These are phyloP conservation scores for Meta bourneti DNA, from an alignment of 2,888 invertebrate genomes.

Conservation along the genomic window DNA sequence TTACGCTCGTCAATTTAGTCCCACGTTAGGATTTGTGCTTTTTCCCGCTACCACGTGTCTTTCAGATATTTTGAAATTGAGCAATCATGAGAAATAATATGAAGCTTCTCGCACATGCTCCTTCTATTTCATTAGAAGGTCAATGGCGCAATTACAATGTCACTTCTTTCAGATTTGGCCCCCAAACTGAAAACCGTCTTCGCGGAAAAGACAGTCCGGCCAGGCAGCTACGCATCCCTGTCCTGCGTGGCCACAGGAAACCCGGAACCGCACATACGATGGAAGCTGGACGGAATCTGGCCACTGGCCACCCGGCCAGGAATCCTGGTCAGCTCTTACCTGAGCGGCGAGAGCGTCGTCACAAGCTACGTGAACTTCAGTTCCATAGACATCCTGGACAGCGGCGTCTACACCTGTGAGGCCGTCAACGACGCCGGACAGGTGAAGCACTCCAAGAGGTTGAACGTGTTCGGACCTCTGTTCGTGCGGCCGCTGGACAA, in stretches of 20 bases:
- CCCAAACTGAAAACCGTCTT: conserved; percentile 79
- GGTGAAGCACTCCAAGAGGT: conserved; percentile 69
- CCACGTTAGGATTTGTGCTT: no score
- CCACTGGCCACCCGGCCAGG: conserved; percentile 75
- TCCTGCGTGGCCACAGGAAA: conserved; percentile 76
- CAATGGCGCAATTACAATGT: no score
- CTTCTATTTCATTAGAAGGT: no score
- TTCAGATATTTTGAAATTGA: no score
- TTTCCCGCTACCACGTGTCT: no score
- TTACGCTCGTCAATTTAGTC: no score
- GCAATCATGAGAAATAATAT: no score
- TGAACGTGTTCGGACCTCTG: conserved; percentile 78
- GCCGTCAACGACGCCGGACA: conserved; percentile 77
- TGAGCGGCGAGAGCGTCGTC: conserved; percentile 60
- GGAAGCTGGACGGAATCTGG: conserved; percentile 77
- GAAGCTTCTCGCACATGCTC: no score
- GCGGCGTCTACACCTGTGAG: conserved; percentile 78
- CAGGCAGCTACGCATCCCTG: conserved; percentile 76
- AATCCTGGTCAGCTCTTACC: conserved; percentile 73
- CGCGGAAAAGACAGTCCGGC: conserved; percentile 77
- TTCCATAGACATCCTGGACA: conserved; percentile 77
- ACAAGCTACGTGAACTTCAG: conserved; percentile 76
- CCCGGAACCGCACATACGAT: conserved; percentile 77
- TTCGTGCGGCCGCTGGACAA: conserved; percentile 77
- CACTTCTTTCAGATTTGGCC: conserved; percentile 79